phyloP scores from a whole-genome alignment of 2,888 invertebrate species.

The Sinohyriopsis cumingii region DNA sequence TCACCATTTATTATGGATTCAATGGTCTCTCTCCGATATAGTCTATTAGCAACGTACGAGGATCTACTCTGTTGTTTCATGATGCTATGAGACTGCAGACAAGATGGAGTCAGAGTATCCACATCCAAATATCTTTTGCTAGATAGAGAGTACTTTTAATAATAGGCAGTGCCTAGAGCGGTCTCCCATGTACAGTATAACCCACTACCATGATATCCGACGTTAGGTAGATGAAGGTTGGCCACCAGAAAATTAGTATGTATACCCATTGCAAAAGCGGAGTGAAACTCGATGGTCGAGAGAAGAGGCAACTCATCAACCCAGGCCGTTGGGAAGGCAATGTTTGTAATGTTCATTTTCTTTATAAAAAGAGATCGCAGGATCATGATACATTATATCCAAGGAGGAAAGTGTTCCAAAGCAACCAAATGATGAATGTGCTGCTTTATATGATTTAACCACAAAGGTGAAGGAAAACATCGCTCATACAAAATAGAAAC shows the following conservation, averaged over 20 bases:
- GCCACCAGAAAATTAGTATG: constrained; percentile 27
- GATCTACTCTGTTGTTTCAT: too few species aligned
- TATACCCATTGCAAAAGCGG: constrained; percentile 27
- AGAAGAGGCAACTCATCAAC: constrained; percentile 22
- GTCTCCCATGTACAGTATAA: constrained; percentile 31
- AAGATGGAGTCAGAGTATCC: constrained; percentile 16
- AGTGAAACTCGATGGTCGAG: constrained; percentile 28
- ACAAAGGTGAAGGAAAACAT: too few species aligned
- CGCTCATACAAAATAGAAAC: too few species aligned
- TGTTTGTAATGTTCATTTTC: constrained; percentile 76
- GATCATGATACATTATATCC: constrained; percentile 83
- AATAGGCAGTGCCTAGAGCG: constrained; percentile 20
- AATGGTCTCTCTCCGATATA: not conserved
- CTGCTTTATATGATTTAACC: too few species aligned
- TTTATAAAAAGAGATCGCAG: constrained; percentile 78
- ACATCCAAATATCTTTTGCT: constrained; percentile 19
- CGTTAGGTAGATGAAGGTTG: constrained; percentile 17
- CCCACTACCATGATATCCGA: constrained; percentile 30
- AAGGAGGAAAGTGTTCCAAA: constrained; percentile 85
- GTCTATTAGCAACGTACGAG: not conserved
- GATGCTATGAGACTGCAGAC: not conserved
- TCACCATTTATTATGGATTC: constrained; percentile 22
- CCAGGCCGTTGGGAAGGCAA: constrained; percentile 78
- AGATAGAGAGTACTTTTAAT: constrained; percentile 7
- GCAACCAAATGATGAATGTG: constrained; percentile 46